Evolutionary conservation across 2,113 vertebrate genomes (phyloP).

Genomic region (Illadopsis cleaveri): DNA sequence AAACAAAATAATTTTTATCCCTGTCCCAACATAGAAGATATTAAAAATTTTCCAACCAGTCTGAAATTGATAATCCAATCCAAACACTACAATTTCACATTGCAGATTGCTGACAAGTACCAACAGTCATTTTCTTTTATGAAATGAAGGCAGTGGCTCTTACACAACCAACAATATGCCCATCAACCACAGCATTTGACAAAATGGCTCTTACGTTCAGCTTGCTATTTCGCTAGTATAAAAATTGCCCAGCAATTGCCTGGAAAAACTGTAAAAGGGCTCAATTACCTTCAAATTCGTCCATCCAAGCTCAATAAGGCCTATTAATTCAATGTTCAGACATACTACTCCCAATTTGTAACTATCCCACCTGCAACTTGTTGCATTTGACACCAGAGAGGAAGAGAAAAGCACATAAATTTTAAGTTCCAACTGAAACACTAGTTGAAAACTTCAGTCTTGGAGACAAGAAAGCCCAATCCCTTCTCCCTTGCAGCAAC

Average conservation of each 20-base stretch:
- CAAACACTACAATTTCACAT: neutral
- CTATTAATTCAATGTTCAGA: neutral
- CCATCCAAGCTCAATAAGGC: neutral
- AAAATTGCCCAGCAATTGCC: neutral
- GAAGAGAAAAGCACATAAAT: neutral
- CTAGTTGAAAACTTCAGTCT: neutral
- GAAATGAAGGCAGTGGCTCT: neutral
- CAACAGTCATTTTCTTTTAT: neutral
- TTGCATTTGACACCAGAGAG: neutral
- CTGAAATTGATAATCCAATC: neutral
- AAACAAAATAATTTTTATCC: neutral
- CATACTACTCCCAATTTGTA: neutral
- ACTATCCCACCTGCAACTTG: neutral
- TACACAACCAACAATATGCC: neutral
- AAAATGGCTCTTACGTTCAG: neutral
- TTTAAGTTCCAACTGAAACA: neutral
- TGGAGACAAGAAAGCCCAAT: neutral
- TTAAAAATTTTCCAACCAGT: neutral
- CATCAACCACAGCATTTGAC: neutral
- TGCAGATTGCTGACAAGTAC: neutral
- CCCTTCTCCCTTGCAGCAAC: neutral
- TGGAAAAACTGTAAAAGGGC: neutral
- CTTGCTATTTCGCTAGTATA: neutral
- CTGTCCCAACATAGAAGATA: neutral
- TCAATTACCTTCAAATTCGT: neutral